phyloP scores from a whole-genome alignment of 2,113 vertebrate species.

The Gasterosteus nipponicus region DNA sequence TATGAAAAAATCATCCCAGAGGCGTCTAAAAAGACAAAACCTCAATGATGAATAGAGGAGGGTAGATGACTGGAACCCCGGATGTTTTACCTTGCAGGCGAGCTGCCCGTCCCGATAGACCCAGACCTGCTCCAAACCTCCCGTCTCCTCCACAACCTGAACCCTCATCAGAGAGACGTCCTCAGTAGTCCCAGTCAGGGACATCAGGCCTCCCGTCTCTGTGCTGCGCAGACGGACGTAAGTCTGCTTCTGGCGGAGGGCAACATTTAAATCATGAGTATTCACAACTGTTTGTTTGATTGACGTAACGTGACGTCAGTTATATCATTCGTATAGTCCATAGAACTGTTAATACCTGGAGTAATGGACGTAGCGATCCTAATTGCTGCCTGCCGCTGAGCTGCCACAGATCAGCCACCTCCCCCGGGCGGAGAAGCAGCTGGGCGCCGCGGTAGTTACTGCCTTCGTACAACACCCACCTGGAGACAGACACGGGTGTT shows the following conservation, averaged over 20 bases:
- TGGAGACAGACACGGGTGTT: conserved; percentile 49
- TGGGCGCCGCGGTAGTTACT: conserved; percentile 90
- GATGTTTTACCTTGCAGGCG: conserved; percentile 84
- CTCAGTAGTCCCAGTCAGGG: conserved; percentile 88
- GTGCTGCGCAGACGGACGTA: conserved; percentile 90
- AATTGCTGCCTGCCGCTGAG: conserved; percentile 84
- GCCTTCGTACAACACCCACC: conserved; percentile 92
- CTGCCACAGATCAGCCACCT: conserved; percentile 84
- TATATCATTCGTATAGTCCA: background rate
- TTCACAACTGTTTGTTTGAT: background rate
- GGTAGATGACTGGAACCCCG: background rate
- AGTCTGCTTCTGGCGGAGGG: conserved; percentile 83
- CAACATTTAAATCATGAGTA: background rate
- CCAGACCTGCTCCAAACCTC: conserved; percentile 91
- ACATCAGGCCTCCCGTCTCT: conserved; percentile 86
- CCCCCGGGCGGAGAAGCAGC: conserved; percentile 84
- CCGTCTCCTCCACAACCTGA: conserved; percentile 87
- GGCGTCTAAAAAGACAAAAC: background rate
- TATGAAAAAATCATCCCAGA: background rate
- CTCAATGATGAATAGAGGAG: no score
- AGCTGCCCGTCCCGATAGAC: conserved; percentile 89
- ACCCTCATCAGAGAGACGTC: conserved; percentile 92
- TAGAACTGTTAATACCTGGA: conserved; percentile 83
- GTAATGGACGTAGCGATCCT: conserved; percentile 90
- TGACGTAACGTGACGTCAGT: background rate